Conservation (phyloP, 1,140 invertebrate genomes). For the Pseudobourletiella spinata region DNA sequence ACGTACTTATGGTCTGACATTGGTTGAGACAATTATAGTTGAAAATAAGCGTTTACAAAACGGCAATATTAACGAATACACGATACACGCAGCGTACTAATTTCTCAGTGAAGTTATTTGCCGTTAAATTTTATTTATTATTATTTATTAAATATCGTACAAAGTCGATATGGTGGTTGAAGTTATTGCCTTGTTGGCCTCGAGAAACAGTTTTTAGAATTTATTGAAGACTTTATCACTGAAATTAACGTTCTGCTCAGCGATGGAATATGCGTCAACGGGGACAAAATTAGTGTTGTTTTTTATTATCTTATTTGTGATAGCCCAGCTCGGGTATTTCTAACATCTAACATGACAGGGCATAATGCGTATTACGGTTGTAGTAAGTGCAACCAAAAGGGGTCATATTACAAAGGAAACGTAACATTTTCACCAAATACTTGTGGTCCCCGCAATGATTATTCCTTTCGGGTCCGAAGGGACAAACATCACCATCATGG, state of each 20-base stretch:
- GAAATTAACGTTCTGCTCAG: not conserved
- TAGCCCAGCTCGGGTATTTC: not conserved
- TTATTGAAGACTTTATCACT: not conserved
- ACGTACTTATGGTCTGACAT: too few relatives aligned
- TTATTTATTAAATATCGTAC: not conserved
- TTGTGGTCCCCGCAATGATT: constrained; percentile 25
- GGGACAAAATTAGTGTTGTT: not conserved
- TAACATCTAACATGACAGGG: not conserved
- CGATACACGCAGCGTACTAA: not conserved
- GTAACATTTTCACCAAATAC: not conserved
- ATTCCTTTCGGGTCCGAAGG: constrained; percentile 28
- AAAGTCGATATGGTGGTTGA: not conserved
- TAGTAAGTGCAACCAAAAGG: not conserved
- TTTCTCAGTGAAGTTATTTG: not conserved
- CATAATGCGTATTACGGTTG: not conserved
- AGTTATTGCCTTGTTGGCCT: not conserved
- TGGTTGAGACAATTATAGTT: too few relatives aligned
- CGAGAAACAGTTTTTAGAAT: too few relatives aligned
- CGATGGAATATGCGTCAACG: not conserved
- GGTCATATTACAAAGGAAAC: not conserved
- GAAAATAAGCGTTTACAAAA: too few relatives aligned
- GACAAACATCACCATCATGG: constrained; percentile 29
- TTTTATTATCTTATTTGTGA: not conserved
- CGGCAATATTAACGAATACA: too few relatives aligned
- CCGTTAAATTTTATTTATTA: too few relatives aligned